Evolutionary conservation across 2,888 invertebrate species (phyloP).

Genomic region (Philhelius pedissequus): DNA sequence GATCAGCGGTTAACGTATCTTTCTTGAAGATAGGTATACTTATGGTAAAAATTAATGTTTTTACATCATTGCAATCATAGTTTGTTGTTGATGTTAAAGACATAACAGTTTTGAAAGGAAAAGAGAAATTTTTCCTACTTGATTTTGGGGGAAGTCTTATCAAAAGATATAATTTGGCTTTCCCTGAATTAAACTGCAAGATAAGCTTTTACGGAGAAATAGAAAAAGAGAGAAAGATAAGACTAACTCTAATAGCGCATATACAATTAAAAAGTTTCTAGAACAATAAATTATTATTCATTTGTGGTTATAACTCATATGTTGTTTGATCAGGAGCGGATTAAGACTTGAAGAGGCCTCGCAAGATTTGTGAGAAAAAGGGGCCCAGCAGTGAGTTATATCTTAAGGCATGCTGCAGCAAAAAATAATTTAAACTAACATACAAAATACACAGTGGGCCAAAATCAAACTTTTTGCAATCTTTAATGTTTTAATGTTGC

Average conservation of each 20-base stretch:
- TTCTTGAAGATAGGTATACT: not conserved
- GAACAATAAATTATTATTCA: conserved; percentile 34
- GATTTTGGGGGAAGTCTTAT: not conserved
- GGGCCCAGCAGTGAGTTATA: too few relatives aligned
- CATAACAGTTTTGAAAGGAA: not conserved
- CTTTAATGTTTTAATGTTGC: too few relatives aligned
- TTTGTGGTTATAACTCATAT: conserved; percentile 37
- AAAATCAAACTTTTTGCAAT: too few relatives aligned
- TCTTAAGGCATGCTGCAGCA: too few relatives aligned
- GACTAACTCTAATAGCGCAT: not conserved
- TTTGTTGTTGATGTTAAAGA: not conserved
- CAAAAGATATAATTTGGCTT: not conserved
- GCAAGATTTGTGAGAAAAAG: too few relatives aligned
- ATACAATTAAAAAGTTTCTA: conserved; percentile 17
- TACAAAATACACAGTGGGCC: too few relatives aligned
- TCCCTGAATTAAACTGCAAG: not conserved
- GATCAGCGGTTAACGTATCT: not conserved
- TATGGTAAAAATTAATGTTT: not conserved
- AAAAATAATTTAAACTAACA: too few relatives aligned
- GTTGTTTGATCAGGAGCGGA: conserved; percentile 1
- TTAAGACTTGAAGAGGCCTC: not conserved
- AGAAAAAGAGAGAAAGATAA: too few relatives aligned
- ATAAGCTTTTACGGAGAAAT: too few relatives aligned
- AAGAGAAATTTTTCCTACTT: not conserved
- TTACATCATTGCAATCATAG: conserved; percentile 8